These are phyloP conservation scores for Herminia tarsipennalis DNA, from an alignment of 2,888 invertebrate species.

Conservation along the genomic window DNA sequence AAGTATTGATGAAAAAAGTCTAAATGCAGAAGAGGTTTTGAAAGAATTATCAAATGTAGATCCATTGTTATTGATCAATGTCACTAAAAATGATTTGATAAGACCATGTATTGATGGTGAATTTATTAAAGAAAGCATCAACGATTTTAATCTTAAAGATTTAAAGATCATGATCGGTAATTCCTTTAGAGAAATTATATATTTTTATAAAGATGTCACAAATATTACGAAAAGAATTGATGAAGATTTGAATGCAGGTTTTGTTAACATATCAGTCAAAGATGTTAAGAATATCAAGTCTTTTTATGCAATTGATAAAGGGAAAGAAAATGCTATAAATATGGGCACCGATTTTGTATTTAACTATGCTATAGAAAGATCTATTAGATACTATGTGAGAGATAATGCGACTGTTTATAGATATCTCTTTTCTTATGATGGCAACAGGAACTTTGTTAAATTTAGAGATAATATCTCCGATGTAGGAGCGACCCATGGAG, in stretches of 20 bases:
- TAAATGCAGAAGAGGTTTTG: neutral
- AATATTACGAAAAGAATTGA: neutral
- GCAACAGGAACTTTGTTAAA: constrained; percentile 48
- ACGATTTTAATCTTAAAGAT: neutral
- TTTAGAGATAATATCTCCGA: constrained; percentile 26
- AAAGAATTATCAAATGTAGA: neutral
- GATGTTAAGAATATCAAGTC: neutral
- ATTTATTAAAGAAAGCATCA: neutral
- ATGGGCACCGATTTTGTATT: constrained; percentile 40
- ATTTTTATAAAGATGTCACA: neutral
- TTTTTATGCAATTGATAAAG: neutral
- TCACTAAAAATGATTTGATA: neutral
- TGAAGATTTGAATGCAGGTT: neutral
- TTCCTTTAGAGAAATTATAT: neutral
- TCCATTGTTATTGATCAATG: neutral
- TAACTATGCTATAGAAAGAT: constrained; percentile 43
- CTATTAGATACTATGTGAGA: constrained; percentile 19
- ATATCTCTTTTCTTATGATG: constrained; percentile 54
- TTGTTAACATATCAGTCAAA: neutral
- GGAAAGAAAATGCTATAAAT: neutral
- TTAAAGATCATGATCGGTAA: neutral
- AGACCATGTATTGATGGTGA: constrained; percentile 1
- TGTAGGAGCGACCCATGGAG: constrained; percentile 48
- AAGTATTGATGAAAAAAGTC: neutral
- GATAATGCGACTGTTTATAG: constrained; percentile 32